Base-by-base conservation (phyloP, 2,888 invertebrate species). In the Apotomis betuletana region DNA sequence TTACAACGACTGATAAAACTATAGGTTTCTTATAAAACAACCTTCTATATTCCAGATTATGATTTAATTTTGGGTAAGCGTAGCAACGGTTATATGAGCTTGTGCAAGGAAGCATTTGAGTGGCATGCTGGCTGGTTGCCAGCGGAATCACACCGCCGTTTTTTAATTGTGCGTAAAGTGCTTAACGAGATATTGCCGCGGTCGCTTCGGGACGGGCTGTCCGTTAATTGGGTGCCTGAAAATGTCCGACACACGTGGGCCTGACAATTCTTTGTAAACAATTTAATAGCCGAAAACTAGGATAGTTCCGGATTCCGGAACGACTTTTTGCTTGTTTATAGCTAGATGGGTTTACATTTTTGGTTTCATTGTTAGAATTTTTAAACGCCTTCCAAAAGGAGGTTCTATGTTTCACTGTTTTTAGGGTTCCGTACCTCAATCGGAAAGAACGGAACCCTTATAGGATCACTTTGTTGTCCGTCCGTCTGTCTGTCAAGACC, bases 151-250 rank as follows among this genome's bases (percentile, higher is more conserved):
- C 65, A 46, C 55, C 44, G 65, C 44, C 44, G n/a, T 65, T 46
- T 65, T 65, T 57, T 65, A 65, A 65, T 65, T 65, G 65, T 65
- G 65, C 65, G 55, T 65, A 57, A 65, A 65, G 65, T 65, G 65
- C 27, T 65, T 57, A 65, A 57, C 65, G 65, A 57, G 65, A 57
- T 65, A 65, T 65, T 65, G 65, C 55, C 65, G 55, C 8, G 44
- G 54, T 57, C 65, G 65, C 54, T 57, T 65, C n/a, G 41, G 5
- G 13, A 55, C n/a, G 64, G 15, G 10, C 27, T 44, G 65, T 12
- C n/a, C 44, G 27, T 15, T 65, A 65, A 65, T 65, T 65, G 65
- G 27, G 65, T 12, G 44, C 27, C 55, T 65, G 55, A 46, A 9
- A 65, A 44, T 49, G 49, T 10, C 49, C 49, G 9, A 49, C 49